Conservation (phyloP, 1,140 invertebrate genomes). For the Thalassaphorura encarpata region DNA sequence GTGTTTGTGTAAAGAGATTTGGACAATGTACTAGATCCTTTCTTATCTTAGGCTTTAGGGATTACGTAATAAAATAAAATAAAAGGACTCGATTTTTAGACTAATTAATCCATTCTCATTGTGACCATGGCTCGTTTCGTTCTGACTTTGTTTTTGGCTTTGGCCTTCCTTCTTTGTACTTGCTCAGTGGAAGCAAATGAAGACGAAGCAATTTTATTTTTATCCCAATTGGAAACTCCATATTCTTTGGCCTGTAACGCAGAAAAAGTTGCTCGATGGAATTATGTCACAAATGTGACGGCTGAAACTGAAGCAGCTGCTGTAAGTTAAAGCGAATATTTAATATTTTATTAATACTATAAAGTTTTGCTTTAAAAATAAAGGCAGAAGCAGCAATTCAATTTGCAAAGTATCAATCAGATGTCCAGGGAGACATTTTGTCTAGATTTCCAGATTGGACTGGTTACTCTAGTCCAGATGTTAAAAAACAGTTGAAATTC, state of each 20-base stretch:
- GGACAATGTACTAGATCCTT: too few species aligned
- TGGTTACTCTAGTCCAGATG: neutral
- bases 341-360: neutral
- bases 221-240: neutral
- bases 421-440: constrained; percentile 14
- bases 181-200: neutral
- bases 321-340: constrained; percentile 2
- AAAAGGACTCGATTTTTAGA: too few species aligned
- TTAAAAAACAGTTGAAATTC: constrained; percentile 22
- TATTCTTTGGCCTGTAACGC: constrained; percentile 8
- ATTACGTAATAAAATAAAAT: too few species aligned
- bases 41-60: too few species aligned
- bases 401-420: constrained; percentile 13
- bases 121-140: too few species aligned
- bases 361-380: neutral
- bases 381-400: constrained; percentile 7
- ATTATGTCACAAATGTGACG: constrained; percentile 24
- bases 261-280: constrained; percentile 16
- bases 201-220: neutral
- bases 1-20: too few species aligned
- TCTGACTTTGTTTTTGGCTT: neutral
- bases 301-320: constrained; percentile 7
- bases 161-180: neutral
- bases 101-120: too few species aligned
- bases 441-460: constrained; percentile 13